Percentiles rank a stretch among this genome's conserved stretches.
Evolutionary conservation across 2,113 vertebrate species (phyloP).

Genomic region (Callospermophilus lateralis): DNA sequence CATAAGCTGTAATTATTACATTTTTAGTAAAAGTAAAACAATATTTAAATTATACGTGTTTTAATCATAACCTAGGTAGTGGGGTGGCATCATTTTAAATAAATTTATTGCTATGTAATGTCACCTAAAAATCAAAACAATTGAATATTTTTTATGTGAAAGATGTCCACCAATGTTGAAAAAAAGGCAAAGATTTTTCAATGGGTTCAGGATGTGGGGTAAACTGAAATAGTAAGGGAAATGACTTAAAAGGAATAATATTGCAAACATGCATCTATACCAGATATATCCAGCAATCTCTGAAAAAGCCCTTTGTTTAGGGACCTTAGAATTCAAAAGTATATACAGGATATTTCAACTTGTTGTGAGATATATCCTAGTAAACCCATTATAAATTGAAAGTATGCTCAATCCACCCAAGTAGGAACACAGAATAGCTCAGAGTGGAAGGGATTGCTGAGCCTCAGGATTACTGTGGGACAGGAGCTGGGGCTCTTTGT

Average conservation of each 20-base stretch:
- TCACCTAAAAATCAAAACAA: background rate
- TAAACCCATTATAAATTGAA: background rate
- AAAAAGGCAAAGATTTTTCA: background rate
- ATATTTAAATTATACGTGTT: background rate
- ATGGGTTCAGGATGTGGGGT: background rate
- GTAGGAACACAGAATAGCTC: background rate
- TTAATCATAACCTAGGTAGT: background rate
- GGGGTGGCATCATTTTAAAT: background rate
- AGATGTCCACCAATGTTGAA: background rate
- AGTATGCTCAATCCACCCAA: too few relatives aligned
- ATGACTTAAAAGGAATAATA: background rate
- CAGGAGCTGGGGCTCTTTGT: accelerated
- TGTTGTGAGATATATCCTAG: background rate
- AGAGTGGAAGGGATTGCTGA: background rate
- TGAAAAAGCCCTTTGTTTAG: background rate
- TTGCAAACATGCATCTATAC: background rate
- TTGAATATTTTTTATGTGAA: background rate
- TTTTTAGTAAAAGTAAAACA: background rate
- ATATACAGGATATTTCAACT: background rate
- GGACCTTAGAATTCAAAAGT: background rate
- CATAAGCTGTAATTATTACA: background rate
- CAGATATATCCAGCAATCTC: background rate
- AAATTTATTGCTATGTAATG: background rate
- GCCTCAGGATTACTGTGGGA: too few relatives aligned
- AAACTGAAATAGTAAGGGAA: background rate